phyloP scores from a whole-genome alignment of 2,113 vertebrate genomes.

The Neomonachus schauinslandi region DNA sequence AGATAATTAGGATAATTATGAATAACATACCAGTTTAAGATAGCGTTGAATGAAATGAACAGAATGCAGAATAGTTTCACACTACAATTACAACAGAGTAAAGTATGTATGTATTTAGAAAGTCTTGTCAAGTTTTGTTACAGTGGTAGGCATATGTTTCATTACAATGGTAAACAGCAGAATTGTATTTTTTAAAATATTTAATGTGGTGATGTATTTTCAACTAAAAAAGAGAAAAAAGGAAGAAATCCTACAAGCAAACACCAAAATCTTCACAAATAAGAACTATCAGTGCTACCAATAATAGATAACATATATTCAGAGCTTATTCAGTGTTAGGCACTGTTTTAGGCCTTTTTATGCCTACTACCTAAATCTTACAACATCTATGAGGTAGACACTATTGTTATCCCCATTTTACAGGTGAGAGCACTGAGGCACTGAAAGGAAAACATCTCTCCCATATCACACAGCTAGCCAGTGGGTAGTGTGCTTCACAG shows the following conservation, averaged over 20 bases:
- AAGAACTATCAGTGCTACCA: background rate
- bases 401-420: slow-evolving; percentile 3
- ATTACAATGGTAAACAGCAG: background rate
- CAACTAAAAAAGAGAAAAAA: background rate
- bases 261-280: slow-evolving; percentile 30
- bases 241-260: slow-evolving; percentile 16
- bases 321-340: background rate
- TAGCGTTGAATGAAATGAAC: background rate
- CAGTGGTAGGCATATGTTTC: background rate
- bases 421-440: background rate
- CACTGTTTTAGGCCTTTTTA: background rate
- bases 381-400: background rate
- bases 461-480: background rate
- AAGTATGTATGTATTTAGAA: background rate
- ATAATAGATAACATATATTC: background rate
- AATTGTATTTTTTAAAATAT: background rate
- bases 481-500: background rate
- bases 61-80: slow-evolving; percentile 27
- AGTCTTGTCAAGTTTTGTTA: background rate
- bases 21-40: slow-evolving; percentile 14
- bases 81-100: background rate
- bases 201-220: slow-evolving; percentile 2
- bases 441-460: background rate
- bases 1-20: slow-evolving; percentile 35
- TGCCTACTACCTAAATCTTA: background rate